phyloP scores from a whole-genome alignment of 1,140 invertebrate species.

The Cherax quadricarinatus region DNA sequence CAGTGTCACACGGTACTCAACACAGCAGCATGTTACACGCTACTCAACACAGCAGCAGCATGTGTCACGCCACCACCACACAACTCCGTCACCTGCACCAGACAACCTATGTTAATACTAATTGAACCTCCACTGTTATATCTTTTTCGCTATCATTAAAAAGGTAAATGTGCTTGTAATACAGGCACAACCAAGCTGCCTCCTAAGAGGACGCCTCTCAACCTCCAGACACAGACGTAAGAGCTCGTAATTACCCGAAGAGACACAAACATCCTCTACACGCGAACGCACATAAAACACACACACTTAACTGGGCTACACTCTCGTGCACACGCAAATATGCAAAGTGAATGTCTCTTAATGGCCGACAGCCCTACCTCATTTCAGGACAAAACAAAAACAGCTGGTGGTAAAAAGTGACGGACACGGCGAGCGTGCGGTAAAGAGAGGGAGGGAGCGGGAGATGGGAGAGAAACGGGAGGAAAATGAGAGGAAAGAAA shows the following conservation, averaged over 20 bases:
- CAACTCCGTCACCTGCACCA: too few relatives aligned
- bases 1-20: too few relatives aligned
- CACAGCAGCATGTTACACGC: too few relatives aligned
- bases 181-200: too few relatives aligned
- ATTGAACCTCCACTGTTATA: too few relatives aligned
- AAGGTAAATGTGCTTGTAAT: too few relatives aligned
- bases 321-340: slow-evolving; percentile 9
- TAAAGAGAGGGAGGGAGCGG: background rate
- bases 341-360: slow-evolving; percentile 4
- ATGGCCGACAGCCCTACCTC: background rate
- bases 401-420: background rate
- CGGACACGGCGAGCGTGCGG: background rate
- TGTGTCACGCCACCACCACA: too few relatives aligned
- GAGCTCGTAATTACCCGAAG: background rate
- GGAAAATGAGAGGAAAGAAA: background rate
- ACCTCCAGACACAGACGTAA: background rate
- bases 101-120: too few relatives aligned
- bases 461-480: background rate
- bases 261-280: background rate
- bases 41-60: too few relatives aligned
- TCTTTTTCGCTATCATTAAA: too few relatives aligned
- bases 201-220: too few relatives aligned
- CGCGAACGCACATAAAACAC: background rate
- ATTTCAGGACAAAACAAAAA: background rate
- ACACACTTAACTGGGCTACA: background rate